A percentile compares a stretch with the other conserved stretches of the same genome.
Conservation (phyloP, 1,140 invertebrate genomes). For the Sesamia nonagrioides region DNA sequence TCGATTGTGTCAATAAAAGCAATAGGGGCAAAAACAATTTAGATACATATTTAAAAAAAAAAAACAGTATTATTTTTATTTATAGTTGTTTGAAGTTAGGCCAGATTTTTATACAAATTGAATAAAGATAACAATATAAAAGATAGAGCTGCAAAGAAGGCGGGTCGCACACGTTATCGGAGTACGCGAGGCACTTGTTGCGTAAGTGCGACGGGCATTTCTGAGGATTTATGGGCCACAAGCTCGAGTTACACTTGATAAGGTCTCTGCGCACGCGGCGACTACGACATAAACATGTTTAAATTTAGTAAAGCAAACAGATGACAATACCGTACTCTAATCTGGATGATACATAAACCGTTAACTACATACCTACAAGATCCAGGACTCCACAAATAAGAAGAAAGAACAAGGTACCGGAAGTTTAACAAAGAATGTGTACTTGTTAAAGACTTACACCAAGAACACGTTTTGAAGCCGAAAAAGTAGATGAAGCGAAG, state of each 20-base stretch:
- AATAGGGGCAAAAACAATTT: not conserved
- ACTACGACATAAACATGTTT: slow-evolving; percentile 63
- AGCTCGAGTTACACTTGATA: slow-evolving; percentile 82
- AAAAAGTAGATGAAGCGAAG: not conserved
- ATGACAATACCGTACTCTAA: slow-evolving; percentile 15
- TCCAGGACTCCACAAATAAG: not conserved
- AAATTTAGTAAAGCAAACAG: slow-evolving; percentile 40
- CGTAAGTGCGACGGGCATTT: slow-evolving; percentile 74
- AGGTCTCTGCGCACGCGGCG: slow-evolving; percentile 69
- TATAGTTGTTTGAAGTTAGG: not conserved
- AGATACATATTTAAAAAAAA: too few relatives aligned
- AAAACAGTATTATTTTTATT: too few relatives aligned
- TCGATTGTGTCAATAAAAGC: not conserved
- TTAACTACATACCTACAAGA: not conserved
- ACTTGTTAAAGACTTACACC: not conserved
- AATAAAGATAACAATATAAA: slow-evolving; percentile 55
- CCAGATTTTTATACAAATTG: slow-evolving; percentile 8
- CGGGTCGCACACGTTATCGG: slow-evolving; percentile 62
- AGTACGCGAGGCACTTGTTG: slow-evolving; percentile 70
- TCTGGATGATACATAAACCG: not conserved
- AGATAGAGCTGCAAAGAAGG: slow-evolving; percentile 59
- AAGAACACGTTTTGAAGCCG: not conserved
- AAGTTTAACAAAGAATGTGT: not conserved
- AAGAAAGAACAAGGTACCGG: not conserved
- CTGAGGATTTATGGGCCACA: slow-evolving; percentile 79